Evolutionary conservation across 2,888 invertebrate genomes (phyloP), one percentile per base, ranked within the genome.

Genomic region (Caenorhabditis afra): DNA sequence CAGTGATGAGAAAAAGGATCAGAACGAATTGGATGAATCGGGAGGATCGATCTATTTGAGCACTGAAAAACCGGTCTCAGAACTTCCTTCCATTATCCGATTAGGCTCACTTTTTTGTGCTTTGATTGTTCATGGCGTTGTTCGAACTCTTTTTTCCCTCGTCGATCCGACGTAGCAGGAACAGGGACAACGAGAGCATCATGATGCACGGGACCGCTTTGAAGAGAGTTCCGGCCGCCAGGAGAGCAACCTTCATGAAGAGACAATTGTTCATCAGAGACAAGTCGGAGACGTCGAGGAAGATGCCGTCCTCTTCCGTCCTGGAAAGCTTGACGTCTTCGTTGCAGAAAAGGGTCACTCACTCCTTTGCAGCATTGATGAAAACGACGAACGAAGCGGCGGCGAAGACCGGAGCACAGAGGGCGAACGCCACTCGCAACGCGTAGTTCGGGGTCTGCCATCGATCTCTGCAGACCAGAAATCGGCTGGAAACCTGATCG

Each of bases 401-500:
- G 8, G 35, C 16, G 14, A 73, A 73, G 16, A 73, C 73, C 16
- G 64, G 58, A 20, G 39, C 20, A 47, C 55, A 58, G 23, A 58
- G 18, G 8, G 11, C 37, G 29, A 57, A 41, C 1, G 64, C 64
- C 1, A 64, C 52, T 20, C 57, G 39, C 5, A 73, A 29, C 1
- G 73, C 73, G 29, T 64, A 73, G 11, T 52, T 57, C 5, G 73
- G 73, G 35, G 64, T 49, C 57, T 73, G 64, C 73, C 73, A 73
- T 7, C 23, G 64, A 58, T 64, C 73, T 58, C 73, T 73, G 50
- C 14, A 44, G 53, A 11, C 22, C 3, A 16, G 29, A 23, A 47
- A n/a, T 8, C 37, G 14, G 11, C 37, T 35, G 5, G 10, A 35
- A 10, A 18, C 14, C 18, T 18, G 2, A 37, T 1, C 14, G 8